These are phyloP conservation scores for Steatornis caripensis DNA, from an alignment of 2,113 vertebrate genomes.

Conservation along the genomic window DNA sequence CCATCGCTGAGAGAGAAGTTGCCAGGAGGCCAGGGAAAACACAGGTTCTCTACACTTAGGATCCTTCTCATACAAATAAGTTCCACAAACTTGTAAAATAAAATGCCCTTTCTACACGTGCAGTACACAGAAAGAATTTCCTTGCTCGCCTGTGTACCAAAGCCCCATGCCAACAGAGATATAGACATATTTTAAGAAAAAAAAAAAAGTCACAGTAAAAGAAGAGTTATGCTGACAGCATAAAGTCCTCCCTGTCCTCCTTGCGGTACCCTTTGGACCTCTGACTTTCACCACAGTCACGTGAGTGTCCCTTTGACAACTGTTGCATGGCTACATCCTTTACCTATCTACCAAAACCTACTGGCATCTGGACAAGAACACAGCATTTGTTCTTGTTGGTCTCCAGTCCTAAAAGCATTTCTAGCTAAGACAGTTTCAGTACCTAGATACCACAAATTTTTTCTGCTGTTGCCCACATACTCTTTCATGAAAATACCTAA, in stretches of 20 bases:
- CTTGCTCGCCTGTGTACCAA: not conserved
- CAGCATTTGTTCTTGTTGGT: not conserved
- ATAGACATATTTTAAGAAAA: not conserved
- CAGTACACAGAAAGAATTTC: not conserved
- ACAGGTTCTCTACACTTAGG: not conserved
- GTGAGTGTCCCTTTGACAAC: not conserved
- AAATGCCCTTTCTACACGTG: not conserved
- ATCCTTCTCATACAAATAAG: not conserved
- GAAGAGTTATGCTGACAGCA: not conserved
- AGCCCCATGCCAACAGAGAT: not conserved
- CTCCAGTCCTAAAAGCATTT: not conserved
- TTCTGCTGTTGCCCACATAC: not conserved
- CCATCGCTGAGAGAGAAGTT: not conserved
- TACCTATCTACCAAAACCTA: not conserved
- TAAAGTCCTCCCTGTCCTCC: not conserved
- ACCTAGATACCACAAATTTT: not conserved
- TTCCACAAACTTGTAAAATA: not conserved
- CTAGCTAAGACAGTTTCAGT: not conserved
- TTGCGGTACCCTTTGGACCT: not conserved
- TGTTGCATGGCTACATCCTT: not conserved
- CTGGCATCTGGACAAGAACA: not conserved
- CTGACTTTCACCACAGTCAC: not conserved
- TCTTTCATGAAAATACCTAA: not conserved
- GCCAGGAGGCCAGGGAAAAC: not conserved
- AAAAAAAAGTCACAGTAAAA: not conserved